Base-by-base conservation (phyloP, 2,113 vertebrate genomes). In the Bubalus kerabau region DNA sequence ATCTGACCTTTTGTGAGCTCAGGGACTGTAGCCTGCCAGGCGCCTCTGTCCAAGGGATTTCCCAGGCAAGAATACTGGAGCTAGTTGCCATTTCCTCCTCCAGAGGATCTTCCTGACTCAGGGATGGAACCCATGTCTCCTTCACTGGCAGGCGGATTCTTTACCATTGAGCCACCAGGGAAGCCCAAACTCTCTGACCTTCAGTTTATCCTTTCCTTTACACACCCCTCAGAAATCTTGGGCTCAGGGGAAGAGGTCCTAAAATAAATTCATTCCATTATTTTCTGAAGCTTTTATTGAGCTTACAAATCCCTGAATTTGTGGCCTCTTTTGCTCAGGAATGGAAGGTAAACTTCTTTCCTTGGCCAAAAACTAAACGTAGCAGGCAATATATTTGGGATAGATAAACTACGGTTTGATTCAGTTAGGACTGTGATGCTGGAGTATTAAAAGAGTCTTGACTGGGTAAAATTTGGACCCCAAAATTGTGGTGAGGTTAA, bases 381-480 rank as follows among this genome's bases (percentile, higher is more conserved):
- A 90, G 6, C 59, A 67, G 4, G 16, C 71, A 40, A 14, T 9
- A 54, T 92, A 87, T 56, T 56, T 76, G 16, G 57, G 30, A 23
- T 84, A 43, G 1, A 83, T 30, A 92, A 43, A 40, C 10, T 43
- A 30, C 81, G 4, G 32, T 64, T 87, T 83, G 80, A 91, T 80
- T 48, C 23, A 13, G 11, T 89, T 48, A 91, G 16, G n/a, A 50
- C 12, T 1, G 1, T 67, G 36, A 14, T 9, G 16, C 19, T 94
- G 80, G 83, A 59, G 95, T 87, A 71, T 85, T 96, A 90, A 97
- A 57, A 67, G 56, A 94, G 74, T 87, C 93, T 97, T 97, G 92
- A 91, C n/a, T 76, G 62, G 96, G 96, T 94, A 97, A 93, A 97
- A 96, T 36, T 32, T 95, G 30, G n/a, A 23, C n/a, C 48, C 4